Percentiles rank a stretch among this genome's conserved stretches.
These are phyloP conservation scores for Aleiodes alternator DNA, from an alignment of 2,888 invertebrate species.

Conservation along the genomic window DNA sequence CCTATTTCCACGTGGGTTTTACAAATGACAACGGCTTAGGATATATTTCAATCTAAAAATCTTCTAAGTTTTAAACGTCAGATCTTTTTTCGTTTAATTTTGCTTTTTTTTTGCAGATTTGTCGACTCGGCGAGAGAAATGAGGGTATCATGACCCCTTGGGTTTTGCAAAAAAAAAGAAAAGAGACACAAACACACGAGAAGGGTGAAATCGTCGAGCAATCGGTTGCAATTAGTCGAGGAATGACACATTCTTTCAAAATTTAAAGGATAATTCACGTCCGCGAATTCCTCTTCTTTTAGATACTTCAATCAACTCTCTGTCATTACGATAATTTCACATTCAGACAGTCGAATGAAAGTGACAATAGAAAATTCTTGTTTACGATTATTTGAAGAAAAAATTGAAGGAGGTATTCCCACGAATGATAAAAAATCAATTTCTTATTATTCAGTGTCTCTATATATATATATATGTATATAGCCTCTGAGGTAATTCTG, in stretches of 20 bases:
- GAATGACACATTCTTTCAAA: not conserved
- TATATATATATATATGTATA: not conserved
- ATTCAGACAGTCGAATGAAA: not conserved
- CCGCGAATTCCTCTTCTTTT: no score
- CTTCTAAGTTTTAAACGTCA: slow-evolving; percentile 40
- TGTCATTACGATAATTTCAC: no score
- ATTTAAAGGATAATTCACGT: no score
- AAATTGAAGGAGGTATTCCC: slow-evolving; percentile 24
- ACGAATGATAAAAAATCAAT: slow-evolving; percentile 35
- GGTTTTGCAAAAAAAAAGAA: slow-evolving; percentile 47
- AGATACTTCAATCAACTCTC: no score
- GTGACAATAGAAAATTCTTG: slow-evolving; percentile 1
- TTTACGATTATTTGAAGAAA: slow-evolving; percentile 26
- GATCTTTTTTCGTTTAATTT: slow-evolving; percentile 39
- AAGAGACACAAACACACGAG: slow-evolving; percentile 35
- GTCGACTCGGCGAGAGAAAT: slow-evolving; percentile 43
- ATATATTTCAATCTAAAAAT: slow-evolving; percentile 26
- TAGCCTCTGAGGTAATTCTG: slow-evolving; percentile 51
- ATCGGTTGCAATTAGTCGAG: not conserved
- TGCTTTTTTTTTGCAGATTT: not conserved
- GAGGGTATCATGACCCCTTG: slow-evolving; percentile 37
- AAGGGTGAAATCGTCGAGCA: slow-evolving; percentile 7
- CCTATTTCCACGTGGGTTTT: not conserved
- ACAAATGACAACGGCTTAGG: not conserved
- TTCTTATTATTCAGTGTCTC: slow-evolving; percentile 24